Percentiles rank a stretch among this genome's conserved stretches.
phyloP scores from a whole-genome alignment of 2,797 vertebrate genomes.

The Poecile montanus region DNA sequence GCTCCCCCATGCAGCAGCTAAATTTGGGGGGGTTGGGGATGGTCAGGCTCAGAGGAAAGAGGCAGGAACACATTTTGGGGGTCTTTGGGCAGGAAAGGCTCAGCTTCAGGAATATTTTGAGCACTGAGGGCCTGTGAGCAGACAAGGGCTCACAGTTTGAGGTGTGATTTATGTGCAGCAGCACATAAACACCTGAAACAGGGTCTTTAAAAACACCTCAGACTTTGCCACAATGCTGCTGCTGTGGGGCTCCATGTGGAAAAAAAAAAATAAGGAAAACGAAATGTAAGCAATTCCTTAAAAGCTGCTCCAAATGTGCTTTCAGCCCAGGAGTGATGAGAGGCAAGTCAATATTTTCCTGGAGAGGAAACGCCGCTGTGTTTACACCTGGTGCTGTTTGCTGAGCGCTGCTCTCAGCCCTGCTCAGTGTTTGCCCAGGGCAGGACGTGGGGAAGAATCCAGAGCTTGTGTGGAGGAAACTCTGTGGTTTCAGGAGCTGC shows the following conservation, averaged over 20 bases:
- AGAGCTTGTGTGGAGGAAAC: not conserved
- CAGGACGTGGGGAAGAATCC: not conserved
- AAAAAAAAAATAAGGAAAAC: not conserved
- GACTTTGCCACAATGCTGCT: not conserved
- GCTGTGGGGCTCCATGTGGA: not conserved
- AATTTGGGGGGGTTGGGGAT: not conserved
- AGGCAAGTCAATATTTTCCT: constrained; percentile 48
- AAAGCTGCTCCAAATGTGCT: not conserved
- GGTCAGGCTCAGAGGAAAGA: not conserved
- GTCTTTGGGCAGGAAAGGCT: not conserved
- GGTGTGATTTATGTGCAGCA: not conserved
- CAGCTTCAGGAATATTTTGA: not conserved
- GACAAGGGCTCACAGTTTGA: not conserved
- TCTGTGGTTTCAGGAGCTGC: not conserved
- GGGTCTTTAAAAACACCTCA: not conserved
- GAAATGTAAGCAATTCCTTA: not conserved
- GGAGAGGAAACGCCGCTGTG: constrained; percentile 14
- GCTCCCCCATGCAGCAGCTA: rapidly evolving
- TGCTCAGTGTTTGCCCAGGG: constrained; percentile 28
- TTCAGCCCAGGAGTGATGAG: not conserved
- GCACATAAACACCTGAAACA: not conserved
- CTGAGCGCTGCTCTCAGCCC: not conserved
- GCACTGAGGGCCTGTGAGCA: not conserved
- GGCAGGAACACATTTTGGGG: not conserved
- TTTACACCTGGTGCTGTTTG: constrained; percentile 17